Base-by-base conservation (phyloP, 2,888 invertebrate species). In the Deilephila elpenor region DNA sequence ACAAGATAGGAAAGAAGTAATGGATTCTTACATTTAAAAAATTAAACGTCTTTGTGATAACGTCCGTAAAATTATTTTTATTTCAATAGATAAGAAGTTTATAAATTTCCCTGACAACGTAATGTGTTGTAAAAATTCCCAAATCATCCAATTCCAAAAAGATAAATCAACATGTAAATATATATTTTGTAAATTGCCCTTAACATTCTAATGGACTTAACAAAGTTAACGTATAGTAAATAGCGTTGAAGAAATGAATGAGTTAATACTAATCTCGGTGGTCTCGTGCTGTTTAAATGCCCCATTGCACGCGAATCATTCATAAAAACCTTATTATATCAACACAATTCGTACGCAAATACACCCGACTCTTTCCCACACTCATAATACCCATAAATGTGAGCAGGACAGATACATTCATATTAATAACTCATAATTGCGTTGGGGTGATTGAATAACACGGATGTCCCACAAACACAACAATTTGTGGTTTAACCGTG, bases 401-500 rank as follows among this genome's bases (percentile, higher is more conserved):
- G 17, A 67, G 44, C 5, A 44, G 25, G 62, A 72, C 56, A 19
- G 20, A 53, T 56, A 25, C 17, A 53, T 72, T 19, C 17, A 32
- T 11, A 62, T 56, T 56, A 62, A 53, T 56, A 62, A 62, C 72
- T 32, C n/a, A 53, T 62, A 72, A 56, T 72, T 56, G 62, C 34
- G 53, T 59, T 56, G 20, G 72, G 67, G 25, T 59, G 62, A 72
- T 64, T 44, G 67, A 77, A 70, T 70, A 70, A 70, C 73, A 71
- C 56, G 71, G 62, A 62, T 71, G 73, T 78, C 80, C 75, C 80
- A 83, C 82, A 81, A 78, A 79, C 78, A 77, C 74, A 77, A 76
- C 74, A 78, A 78, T 79, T 77, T 81, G 78, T 78, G 77, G 75
- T 77, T 78, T 74, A 71, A 75, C 77, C 80, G 79, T 84, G 78